Percentiles rank a stretch among this genome's conserved stretches.
phyloP scores from a whole-genome alignment of 2,888 invertebrate species.

The Lasius fuliginosus region DNA sequence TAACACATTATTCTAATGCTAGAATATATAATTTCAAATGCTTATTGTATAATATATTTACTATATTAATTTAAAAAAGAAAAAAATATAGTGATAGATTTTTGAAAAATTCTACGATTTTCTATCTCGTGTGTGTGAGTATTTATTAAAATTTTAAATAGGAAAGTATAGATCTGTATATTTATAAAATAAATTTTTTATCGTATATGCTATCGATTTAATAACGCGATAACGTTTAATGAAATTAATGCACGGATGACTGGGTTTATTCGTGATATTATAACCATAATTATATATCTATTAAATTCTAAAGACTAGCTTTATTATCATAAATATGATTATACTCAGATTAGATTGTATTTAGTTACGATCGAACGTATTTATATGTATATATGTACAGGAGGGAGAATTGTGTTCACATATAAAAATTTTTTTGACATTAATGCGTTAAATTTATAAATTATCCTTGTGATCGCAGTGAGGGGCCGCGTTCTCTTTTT shows the following conservation, averaged over 20 bases:
- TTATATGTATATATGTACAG: neutral
- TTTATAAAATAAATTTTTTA: neutral
- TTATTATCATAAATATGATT: constrained; percentile 7
- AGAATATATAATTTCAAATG: neutral
- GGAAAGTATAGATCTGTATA: neutral
- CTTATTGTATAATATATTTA: neutral
- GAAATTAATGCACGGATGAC: constrained; percentile 22
- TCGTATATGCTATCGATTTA: constrained; percentile 7
- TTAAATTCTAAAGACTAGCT: constrained; percentile 11
- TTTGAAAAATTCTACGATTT: constrained; percentile 12
- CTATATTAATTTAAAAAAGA: neutral
- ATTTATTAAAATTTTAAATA: constrained; percentile 5
- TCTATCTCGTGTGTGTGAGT: neutral
- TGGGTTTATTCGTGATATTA: constrained; percentile 11
- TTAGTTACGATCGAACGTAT: neutral
- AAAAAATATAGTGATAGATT: neutral
- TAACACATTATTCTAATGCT: constrained; percentile 6
- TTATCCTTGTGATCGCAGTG: constrained; percentile 10
- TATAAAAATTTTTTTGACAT: constrained; percentile 28
- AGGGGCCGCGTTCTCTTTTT: neutral
- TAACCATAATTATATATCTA: neutral
- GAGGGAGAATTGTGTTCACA: neutral
- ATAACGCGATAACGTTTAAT: constrained; percentile 33
- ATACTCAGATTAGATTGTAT: neutral
- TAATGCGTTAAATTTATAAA: constrained; percentile 25